Evolutionary conservation across 2,888 invertebrate species (phyloP).

Genomic region (Lasius fuliginosus): DNA sequence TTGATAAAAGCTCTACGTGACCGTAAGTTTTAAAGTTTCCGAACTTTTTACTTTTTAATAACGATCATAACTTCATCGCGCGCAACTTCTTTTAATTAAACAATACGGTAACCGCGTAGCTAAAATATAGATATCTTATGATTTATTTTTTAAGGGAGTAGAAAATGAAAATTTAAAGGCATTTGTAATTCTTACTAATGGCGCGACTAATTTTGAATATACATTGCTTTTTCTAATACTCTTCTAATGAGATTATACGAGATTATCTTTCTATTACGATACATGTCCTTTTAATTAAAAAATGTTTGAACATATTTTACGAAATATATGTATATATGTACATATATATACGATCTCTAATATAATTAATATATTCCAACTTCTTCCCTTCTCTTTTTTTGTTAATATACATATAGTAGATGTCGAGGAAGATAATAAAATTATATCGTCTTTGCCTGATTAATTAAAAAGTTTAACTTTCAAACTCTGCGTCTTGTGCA

Average conservation of each 20-base stretch:
- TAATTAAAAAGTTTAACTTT: constrained; percentile 23
- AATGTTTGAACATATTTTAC: not conserved
- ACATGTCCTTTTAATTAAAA: not conserved
- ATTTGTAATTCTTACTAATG: not conserved
- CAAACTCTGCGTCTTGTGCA: not conserved
- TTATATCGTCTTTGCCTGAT: constrained; percentile 8
- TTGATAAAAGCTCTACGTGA: not conserved
- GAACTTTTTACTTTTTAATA: constrained; percentile 37
- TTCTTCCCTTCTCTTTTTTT: not conserved
- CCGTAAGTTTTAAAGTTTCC: constrained; percentile 6
- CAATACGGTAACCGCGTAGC: not conserved
- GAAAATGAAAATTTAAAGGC: constrained; percentile 3
- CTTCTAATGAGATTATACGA: not conserved
- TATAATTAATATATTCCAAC: constrained; percentile 5
- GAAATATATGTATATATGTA: not conserved
- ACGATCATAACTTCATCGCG: not conserved
- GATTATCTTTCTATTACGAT: not conserved
- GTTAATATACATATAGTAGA: not conserved
- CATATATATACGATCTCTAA: not conserved
- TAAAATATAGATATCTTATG: not conserved
- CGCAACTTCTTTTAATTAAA: not conserved
- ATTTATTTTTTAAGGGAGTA: not conserved
- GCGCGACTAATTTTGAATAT: not conserved
- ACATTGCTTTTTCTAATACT: not conserved
- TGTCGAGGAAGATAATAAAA: constrained; percentile 8